Conservation (phyloP, 1,140 invertebrate species). For the Lordiphosa collinella region DNA sequence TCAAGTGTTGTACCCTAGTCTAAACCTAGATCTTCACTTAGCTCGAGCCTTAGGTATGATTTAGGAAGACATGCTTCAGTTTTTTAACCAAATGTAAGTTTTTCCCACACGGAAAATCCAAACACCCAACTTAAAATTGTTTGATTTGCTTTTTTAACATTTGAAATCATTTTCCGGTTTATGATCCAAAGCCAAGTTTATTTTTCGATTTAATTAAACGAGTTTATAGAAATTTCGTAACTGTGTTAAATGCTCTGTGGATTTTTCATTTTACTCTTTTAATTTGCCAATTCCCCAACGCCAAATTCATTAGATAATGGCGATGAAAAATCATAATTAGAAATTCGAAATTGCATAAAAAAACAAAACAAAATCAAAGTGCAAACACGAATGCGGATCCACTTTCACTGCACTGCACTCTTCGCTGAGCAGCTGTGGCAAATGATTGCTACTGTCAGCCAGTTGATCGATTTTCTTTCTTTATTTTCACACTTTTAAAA, state of each 20-base stretch:
- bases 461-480: conserved; percentile 10
- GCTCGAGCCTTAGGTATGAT: too few relatives aligned
- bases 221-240: conserved; percentile 34
- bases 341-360: conserved; percentile 47
- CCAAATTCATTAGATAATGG: conserved; percentile 52
- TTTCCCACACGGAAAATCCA: too few relatives aligned
- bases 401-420: conserved; percentile 62
- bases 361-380: conserved; percentile 45
- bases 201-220: neutral
- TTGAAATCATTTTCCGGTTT: conserved; percentile 1
- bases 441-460: conserved; percentile 23
- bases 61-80: too few relatives aligned
- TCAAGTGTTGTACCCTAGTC: too few relatives aligned
- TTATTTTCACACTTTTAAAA: conserved; percentile 41
- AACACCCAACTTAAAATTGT: neutral
- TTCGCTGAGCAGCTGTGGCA: conserved; percentile 57
- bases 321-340: conserved; percentile 53
- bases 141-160: neutral
- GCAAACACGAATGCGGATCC: conserved; percentile 50
- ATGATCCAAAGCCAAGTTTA: conserved; percentile 2
- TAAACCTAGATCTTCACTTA: too few relatives aligned
- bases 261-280: conserved; percentile 42
- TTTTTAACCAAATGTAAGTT: too few relatives aligned
- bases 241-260: conserved; percentile 43
- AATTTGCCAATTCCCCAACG: conserved; percentile 38